Conservation (phyloP, 53 echinoderm and acorn worm genomes). For the Apostichopus leukothele region DNA sequence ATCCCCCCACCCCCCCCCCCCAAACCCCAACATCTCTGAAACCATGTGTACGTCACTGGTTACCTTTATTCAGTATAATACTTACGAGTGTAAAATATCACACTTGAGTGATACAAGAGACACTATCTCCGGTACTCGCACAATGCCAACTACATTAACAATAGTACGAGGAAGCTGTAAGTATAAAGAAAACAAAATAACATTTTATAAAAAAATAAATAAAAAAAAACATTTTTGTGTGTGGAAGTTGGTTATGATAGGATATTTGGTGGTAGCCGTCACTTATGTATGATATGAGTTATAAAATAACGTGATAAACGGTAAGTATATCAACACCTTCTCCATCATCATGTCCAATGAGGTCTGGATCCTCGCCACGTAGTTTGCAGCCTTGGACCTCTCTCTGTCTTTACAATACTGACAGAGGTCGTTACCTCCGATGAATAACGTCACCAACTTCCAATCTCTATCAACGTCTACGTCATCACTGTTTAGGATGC, state of each 20-base stretch:
- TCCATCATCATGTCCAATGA: constrained; percentile 51
- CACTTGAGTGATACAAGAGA: not conserved
- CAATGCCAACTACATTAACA: constrained; percentile 72
- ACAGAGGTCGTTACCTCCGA: constrained; percentile 86
- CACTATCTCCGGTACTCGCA: constrained; percentile 54
- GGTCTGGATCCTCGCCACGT: constrained; percentile 47
- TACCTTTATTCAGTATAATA: not conserved
- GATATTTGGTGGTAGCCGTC: too few species aligned
- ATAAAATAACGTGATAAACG: too few species aligned
- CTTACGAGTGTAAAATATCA: constrained; percentile 20
- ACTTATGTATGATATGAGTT: too few species aligned
- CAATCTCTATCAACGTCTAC: constrained; percentile 73
- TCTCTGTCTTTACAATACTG: constrained; percentile 67
- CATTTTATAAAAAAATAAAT: too few species aligned
- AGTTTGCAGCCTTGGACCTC: constrained; percentile 56
- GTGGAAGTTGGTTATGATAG: too few species aligned
- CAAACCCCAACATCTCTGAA: too few species aligned
- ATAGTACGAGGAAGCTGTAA: constrained; percentile 78
- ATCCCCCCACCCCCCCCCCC: too few species aligned
- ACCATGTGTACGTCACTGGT: too few species aligned
- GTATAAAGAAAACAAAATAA: not conserved
- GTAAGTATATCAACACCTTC: constrained; percentile 20
- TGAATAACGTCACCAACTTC: constrained; percentile 79
- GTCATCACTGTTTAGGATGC: constrained; percentile 44
- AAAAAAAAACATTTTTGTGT: too few species aligned